A percentile compares a stretch with the other conserved stretches of the same genome.
Evolutionary conservation across 1,140 invertebrate genomes (phyloP).

Genomic region (Triops cancriformis): DNA sequence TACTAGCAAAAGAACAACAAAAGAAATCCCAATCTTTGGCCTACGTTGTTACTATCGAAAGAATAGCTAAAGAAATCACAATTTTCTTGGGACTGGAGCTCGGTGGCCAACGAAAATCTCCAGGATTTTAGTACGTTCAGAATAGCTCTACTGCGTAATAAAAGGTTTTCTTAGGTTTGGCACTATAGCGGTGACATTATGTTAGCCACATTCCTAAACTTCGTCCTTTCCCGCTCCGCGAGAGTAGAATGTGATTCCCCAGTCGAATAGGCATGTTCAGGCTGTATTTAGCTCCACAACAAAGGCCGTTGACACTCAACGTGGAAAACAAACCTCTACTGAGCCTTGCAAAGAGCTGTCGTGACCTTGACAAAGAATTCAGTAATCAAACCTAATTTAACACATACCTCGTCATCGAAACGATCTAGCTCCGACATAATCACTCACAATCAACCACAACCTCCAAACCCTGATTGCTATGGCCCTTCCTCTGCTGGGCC

Average conservation of each 20-base stretch:
- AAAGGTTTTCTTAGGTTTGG: neutral
- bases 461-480: conserved; percentile 2
- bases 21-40: too few relatives aligned
- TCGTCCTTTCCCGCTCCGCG: neutral
- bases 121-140: conserved; percentile 1
- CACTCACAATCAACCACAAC: neutral
- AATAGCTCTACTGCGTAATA: neutral
- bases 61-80: too few relatives aligned
- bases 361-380: neutral
- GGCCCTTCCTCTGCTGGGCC: neutral
- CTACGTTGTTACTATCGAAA: too few relatives aligned
- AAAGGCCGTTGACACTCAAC: too few relatives aligned
- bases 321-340: too few relatives aligned
- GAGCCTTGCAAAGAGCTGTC: too few relatives aligned
- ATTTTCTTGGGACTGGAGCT: neutral
- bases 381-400: neutral
- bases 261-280: too few relatives aligned
- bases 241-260: neutral
- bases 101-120: neutral
- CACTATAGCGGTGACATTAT: neutral
- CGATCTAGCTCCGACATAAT: conserved; percentile 1
- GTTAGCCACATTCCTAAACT: neutral
- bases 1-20: neutral
- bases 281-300: too few relatives aligned
- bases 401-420: neutral